These are phyloP conservation scores for Hycleus cichorii DNA, from an alignment of 1,140 invertebrate species.

Conservation along the genomic window DNA sequence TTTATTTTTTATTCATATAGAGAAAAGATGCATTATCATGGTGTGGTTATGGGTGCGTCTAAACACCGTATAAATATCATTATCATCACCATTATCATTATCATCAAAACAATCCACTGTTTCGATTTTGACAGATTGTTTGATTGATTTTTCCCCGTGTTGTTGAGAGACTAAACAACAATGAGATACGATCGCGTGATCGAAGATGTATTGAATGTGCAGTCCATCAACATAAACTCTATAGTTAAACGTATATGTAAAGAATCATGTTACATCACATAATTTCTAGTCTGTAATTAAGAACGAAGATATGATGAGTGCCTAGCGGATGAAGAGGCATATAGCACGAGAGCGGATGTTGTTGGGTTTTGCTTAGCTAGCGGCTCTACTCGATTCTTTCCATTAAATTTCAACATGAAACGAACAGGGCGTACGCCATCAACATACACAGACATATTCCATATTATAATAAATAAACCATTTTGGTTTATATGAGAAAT, in stretches of 20 bases:
- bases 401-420: constrained; percentile 4
- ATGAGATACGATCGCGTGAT: constrained; percentile 22
- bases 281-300: constrained; percentile 27
- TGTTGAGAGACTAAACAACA: too few relatives aligned
- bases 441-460: constrained; percentile 12
- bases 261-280: constrained; percentile 28
- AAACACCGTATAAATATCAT: constrained; percentile 19
- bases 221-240: constrained; percentile 25
- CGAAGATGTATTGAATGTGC: constrained; percentile 24
- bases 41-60: constrained; percentile 8
- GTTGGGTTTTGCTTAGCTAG: constrained; percentile 12
- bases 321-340: constrained; percentile 15
- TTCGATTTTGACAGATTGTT: constrained; percentile 14
- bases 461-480: constrained; percentile 10
- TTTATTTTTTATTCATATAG: too few relatives aligned
- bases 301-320: constrained; percentile 22
- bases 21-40: constrained; percentile 17
- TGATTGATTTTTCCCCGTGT: constrained; percentile 5
- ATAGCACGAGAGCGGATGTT: constrained; percentile 26
- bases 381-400: constrained; percentile 5
- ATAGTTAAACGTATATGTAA: constrained; percentile 6
- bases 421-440: constrained; percentile 16
- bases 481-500: constrained; percentile 4
- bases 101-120: constrained; percentile 20
- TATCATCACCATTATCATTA: not conserved